phyloP scores from a whole-genome alignment of 2,888 invertebrate species.

The Glyphotaelius pellucidus region DNA sequence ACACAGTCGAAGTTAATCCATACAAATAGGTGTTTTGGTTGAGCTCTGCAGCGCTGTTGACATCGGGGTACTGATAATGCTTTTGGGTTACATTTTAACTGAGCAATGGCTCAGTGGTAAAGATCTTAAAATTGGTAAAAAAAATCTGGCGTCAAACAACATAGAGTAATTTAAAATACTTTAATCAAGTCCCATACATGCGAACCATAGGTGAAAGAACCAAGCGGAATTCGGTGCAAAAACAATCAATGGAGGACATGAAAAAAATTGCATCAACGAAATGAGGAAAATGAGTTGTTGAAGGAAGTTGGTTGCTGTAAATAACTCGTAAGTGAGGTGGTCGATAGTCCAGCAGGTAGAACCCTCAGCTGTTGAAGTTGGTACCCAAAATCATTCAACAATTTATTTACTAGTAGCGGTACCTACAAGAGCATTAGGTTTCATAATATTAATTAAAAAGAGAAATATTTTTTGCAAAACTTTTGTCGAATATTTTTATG shows the following conservation, averaged over 20 bases:
- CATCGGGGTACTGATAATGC: too few relatives aligned
- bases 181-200: background rate
- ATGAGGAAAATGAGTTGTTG: background rate
- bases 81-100: too few relatives aligned
- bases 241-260: constrained; percentile 25
- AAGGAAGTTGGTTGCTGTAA: background rate
- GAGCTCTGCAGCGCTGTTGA: too few relatives aligned
- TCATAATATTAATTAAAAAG: background rate
- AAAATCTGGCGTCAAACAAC: background rate
- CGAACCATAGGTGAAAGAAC: constrained; percentile 23
- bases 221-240: constrained; percentile 30
- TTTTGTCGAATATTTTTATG: background rate
- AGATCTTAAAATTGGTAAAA: background rate
- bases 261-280: constrained; percentile 18
- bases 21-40: background rate
- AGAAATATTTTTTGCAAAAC: background rate
- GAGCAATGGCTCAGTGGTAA: too few relatives aligned
- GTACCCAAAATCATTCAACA: background rate
- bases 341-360: background rate
- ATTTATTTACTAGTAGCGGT: too few relatives aligned
- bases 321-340: background rate
- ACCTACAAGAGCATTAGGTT: too few relatives aligned
- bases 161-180: constrained; percentile 26
- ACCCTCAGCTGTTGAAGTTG: background rate
- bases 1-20: background rate